Base-by-base conservation (phyloP, 64 coral and sea anemone species). In the Pachyseris speciosa region DNA sequence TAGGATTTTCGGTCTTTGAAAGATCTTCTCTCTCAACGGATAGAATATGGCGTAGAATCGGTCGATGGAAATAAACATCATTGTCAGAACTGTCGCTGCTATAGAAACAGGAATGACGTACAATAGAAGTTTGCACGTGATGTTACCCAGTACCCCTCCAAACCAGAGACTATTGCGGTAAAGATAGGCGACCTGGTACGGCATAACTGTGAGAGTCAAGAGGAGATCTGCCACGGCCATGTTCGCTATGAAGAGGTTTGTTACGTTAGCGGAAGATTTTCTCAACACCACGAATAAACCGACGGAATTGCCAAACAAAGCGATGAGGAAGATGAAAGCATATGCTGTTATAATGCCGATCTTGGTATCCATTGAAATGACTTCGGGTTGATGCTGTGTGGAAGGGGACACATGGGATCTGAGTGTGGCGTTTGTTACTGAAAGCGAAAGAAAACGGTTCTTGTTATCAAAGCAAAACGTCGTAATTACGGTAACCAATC, bases 191-290 rank as follows among this genome's bases (percentile, higher is more conserved):
- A 68, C 70, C n/a, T 67, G 67, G 60, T 84, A 91, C 11, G 89
- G 89, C 89, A 91, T 83, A 29, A 55, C 66, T 27, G 83, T 52
- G n/a, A 91, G 4, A 26, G 89, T n/a, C 4, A 91, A 49, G 0
- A 91, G 37, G 45, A 91, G 78, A 11, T 91, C 89, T 6, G 89
- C 89, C 19, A 34, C 22, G 9, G 89, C 89, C 89, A 71, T 71
- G 67, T 71, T 71, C 1, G 67, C 67, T 2, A 71, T 71, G 19
- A 71, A 71, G 4, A 71, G 17, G 67, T 40, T 71, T 13, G 67
- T 22, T 71, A 42, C 34, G 39, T 71, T 71, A 5, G 32, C 39
- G 36, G 67, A 71, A 37, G 67, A 71, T 39, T 5, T 71, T 39
- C 39, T 71, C 19, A 38, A 40, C 16, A 71, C 36, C 15, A 37